Percentiles rank a stretch among this genome's conserved stretches.
Conservation (phyloP, 2,888 invertebrate species). For the Euzetes globulus region DNA sequence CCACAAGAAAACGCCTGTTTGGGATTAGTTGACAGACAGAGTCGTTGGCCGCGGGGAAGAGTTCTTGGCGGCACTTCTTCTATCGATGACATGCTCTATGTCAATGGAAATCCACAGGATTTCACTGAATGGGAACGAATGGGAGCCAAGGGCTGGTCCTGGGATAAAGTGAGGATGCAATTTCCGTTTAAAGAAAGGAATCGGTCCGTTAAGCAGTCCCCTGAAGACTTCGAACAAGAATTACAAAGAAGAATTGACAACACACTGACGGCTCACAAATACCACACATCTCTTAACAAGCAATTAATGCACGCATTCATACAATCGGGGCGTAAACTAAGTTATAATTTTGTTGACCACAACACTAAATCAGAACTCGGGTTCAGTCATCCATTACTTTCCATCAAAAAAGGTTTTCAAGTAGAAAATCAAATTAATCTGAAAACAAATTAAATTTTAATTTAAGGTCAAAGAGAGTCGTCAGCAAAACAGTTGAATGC, state of each 20-base stretch:
- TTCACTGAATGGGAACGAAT: not conserved
- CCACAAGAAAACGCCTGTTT: conserved; percentile 2
- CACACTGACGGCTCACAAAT: not conserved
- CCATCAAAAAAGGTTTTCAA: not conserved
- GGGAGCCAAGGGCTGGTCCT: conserved; percentile 83
- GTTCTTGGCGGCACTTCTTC: not conserved
- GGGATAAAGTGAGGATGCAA: conserved; percentile 70
- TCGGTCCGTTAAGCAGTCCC: conserved; percentile 36
- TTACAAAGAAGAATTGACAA: not conserved
- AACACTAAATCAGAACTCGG: not conserved
- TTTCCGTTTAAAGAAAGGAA: conserved; percentile 55
- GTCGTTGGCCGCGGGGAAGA: not conserved
- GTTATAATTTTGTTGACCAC: not conserved
- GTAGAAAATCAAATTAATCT: conserved; percentile 23
- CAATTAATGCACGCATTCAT: not conserved
- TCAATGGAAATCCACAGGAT: not conserved
- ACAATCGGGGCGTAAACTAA: not conserved
- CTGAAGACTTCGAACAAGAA: conserved; percentile 37
- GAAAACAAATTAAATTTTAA: conserved; percentile 39
- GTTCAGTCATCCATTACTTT: not conserved
- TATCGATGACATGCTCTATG: not conserved
- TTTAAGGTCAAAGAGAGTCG: conserved; percentile 43
- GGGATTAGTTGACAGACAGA: not conserved
- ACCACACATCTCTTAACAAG: not conserved
- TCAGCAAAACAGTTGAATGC: conserved; percentile 44